A percentile compares a stretch with the other conserved stretches of the same genome.
These are phyloP conservation scores for Salvelinus alpinus DNA, from an alignment of 2,113 vertebrate genomes.

Conservation along the genomic window DNA sequence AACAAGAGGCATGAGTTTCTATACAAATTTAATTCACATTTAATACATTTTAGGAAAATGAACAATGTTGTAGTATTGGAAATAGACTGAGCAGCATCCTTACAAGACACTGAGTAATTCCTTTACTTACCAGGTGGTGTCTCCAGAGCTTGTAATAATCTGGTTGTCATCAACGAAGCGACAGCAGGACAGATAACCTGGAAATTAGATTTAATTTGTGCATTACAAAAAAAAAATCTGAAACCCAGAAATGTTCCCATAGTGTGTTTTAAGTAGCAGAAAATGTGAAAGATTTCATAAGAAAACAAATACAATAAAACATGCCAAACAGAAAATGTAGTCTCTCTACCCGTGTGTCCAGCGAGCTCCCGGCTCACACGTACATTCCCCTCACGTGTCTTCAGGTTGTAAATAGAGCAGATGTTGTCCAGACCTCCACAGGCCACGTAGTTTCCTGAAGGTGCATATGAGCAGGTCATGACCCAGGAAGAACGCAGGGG, in stretches of 20 bases:
- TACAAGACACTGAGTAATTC: not conserved
- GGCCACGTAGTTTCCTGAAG: slow-evolving; percentile 98
- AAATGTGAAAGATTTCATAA: not conserved
- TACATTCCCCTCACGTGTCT: slow-evolving; percentile 98
- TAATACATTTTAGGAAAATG: too few species aligned
- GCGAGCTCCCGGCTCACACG: slow-evolving; percentile 97
- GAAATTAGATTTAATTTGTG: slow-evolving; percentile 21
- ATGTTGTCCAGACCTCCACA: slow-evolving; percentile 99
- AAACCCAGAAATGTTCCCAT: not conserved
- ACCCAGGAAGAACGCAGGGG: slow-evolving; percentile 99
- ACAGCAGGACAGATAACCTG: slow-evolving; percentile 98
- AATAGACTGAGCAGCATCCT: not conserved
- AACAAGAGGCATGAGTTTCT: not conserved
- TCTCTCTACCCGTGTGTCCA: slow-evolving; percentile 90
- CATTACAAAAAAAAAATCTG: not conserved
- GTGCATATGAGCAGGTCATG: slow-evolving; percentile 98
- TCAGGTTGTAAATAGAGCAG: slow-evolving; percentile 99
- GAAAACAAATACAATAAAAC: not conserved
- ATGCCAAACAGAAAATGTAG: not conserved
- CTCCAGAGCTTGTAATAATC: slow-evolving; percentile 98
- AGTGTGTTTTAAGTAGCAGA: not conserved
- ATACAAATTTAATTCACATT: not conserved
- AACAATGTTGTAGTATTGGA: not conserved
- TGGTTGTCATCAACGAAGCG: slow-evolving; percentile 99
- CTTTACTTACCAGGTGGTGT: slow-evolving; percentile 94